Evolutionary conservation across 2,797 vertebrate species (phyloP), one percentile per base, ranked within the genome.

Genomic region (Sciurus carolinensis): DNA sequence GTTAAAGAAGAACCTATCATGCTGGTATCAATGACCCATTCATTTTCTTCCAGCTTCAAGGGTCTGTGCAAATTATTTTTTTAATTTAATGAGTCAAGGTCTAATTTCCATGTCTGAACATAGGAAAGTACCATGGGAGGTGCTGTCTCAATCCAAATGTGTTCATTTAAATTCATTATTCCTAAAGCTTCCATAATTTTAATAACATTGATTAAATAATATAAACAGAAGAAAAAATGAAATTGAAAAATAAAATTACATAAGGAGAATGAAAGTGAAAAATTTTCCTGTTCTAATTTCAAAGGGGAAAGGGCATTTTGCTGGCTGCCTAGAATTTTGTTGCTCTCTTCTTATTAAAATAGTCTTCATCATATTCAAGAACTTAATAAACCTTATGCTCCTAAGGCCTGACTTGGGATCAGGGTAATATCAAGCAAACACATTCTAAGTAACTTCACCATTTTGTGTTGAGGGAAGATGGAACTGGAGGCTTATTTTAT

Each of bases 231-330:
- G 87, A 69, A 54, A 71, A 79, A 89, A 62, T 20, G 9, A 22
- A 96, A 83, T 79, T 76, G 44, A 57, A 71, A 82, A 73, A 71
- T 64, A 79, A 59, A 28, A 69, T 86, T 66, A 36, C 33, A 2
- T 67, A 88, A 44, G 13, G 22, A 52, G 14, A 79, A 89, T 26
- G 24, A 85, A 81, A 82, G 28, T 73, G 24, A 87, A 20, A 87
- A 22, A 77, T 84, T 86, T 81, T n/a, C 94, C 44, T 77, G 1
- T 66, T 96, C 42, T 72, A 75, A 62, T 84, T 44, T 77, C 30
- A 87, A 7, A 50, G 22, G 26, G 3, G 59, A 64, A 39, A 26
- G 20, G 30, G 6, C 33, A 36, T 85, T 73, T 71, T 72, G 28
- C 84, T 67, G 95, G 62, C 24, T 33, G 10, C 15, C 47, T 52